Conservation (phyloP, 64 coral and sea anemone genomes). For the Montipora foliosa region DNA sequence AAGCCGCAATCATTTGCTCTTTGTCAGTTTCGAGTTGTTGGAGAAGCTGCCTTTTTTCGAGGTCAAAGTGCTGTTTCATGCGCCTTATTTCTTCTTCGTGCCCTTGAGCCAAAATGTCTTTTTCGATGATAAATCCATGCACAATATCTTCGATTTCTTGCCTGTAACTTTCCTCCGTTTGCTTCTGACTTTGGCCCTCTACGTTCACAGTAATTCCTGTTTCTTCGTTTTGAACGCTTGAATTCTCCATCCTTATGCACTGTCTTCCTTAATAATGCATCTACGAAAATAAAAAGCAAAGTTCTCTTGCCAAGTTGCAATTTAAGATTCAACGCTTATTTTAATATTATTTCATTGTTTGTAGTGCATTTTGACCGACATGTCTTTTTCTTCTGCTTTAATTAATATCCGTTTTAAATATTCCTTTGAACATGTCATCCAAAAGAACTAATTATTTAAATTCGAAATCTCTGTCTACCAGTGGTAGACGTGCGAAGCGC, state of each 20-base stretch:
- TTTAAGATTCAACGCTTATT: not conserved
- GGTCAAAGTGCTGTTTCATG: constrained; percentile 85
- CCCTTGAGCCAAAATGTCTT: constrained; percentile 83
- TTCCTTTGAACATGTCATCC: too few relatives aligned
- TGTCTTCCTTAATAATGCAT: not conserved
- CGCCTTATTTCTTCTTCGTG: constrained; percentile 83
- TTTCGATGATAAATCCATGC: constrained; percentile 88
- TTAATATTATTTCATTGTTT: not conserved
- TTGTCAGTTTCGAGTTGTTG: constrained; percentile 80
- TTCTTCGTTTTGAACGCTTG: constrained; percentile 11
- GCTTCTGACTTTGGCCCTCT: constrained; percentile 34
- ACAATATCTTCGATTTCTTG: constrained; percentile 94
- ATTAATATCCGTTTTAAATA: not conserved
- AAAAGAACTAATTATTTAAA: not conserved
- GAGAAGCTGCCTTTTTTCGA: constrained; percentile 72
- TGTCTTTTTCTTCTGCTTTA: not conserved
- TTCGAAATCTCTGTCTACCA: too few relatives aligned
- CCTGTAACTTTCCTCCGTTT: constrained; percentile 61
- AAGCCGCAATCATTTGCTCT: constrained; percentile 71
- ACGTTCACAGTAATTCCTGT: constrained; percentile 3
- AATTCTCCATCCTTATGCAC: not conserved
- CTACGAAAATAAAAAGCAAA: not conserved
- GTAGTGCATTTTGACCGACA: not conserved
- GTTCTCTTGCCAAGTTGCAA: not conserved
- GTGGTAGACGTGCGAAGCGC: too few relatives aligned